Evolutionary conservation across 2,888 invertebrate species (phyloP).

Genomic region (Entomobrya multifasciata): DNA sequence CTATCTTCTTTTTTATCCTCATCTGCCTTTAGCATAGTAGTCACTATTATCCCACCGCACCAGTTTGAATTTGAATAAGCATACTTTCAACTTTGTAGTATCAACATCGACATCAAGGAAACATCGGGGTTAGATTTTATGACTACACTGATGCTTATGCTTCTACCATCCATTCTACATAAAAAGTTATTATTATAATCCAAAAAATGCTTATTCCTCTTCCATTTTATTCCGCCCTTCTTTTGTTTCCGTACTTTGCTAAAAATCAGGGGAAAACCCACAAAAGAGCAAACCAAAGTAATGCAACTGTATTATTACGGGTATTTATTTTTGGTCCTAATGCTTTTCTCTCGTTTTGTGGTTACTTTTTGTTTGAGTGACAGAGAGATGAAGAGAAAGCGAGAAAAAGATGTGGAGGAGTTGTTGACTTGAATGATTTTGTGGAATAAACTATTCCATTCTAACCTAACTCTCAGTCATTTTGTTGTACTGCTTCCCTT

Average conservation of each 20-base stretch:
- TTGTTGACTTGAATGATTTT: not conserved
- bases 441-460: not conserved
- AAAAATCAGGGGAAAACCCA: too few species aligned
- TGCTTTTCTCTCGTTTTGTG: not conserved
- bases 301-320: not conserved
- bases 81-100: too few species aligned
- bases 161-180: too few species aligned
- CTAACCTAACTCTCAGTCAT: not conserved
- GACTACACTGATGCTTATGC: too few species aligned
- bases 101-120: too few species aligned
- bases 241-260: not conserved
- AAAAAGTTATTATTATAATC: not conserved
- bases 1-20: too few species aligned
- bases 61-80: too few species aligned
- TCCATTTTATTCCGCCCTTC: not conserved
- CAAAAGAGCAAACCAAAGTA: not conserved
- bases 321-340: too few species aligned
- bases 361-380: not conserved
- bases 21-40: too few species aligned
- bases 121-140: too few species aligned
- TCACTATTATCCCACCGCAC: too few species aligned
- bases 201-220: slow-evolving; percentile 15
- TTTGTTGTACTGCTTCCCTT: not conserved
- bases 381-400: not conserved
- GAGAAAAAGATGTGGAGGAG: not conserved